Conservation (phyloP, 1,140 invertebrate genomes). For the Drosophila busckii region DNA sequence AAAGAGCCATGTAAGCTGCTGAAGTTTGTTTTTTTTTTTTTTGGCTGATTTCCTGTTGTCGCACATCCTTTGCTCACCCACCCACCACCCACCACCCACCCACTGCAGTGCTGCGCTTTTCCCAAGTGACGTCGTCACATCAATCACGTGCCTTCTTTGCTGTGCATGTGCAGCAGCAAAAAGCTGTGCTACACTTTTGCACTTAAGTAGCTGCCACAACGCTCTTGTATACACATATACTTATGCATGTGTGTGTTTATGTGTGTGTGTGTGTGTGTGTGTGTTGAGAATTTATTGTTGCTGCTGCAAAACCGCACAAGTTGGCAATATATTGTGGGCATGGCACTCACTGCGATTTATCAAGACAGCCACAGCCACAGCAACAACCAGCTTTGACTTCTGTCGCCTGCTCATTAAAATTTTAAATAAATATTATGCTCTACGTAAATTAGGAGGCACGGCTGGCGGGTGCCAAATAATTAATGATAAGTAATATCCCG, state of each 20-base stretch:
- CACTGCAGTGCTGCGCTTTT: too few relatives aligned
- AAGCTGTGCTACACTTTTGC: slow-evolving; percentile 28
- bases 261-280: not conserved
- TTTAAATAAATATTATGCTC: slow-evolving; percentile 40
- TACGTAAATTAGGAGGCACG: not conserved
- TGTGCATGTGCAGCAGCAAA: slow-evolving; percentile 28
- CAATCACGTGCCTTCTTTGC: slow-evolving; percentile 34
- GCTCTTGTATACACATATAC: too few relatives aligned
- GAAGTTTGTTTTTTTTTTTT: too few relatives aligned
- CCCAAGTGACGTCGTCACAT: slow-evolving; percentile 19
- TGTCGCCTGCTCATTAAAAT: slow-evolving; percentile 40
- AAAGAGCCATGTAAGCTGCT: too few relatives aligned
- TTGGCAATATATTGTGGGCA: slow-evolving; percentile 34
- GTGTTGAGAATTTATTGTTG: slow-evolving; percentile 12
- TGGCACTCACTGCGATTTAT: slow-evolving; percentile 26
- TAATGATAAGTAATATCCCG: slow-evolving; percentile 46
- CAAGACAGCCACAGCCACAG: slow-evolving; percentile 11
- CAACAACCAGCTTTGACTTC: slow-evolving; percentile 13
- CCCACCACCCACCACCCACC: not conserved
- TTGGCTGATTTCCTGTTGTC: too few relatives aligned
- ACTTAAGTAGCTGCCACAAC: slow-evolving; percentile 9
- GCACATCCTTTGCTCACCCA: too few relatives aligned
- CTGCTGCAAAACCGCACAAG: too few relatives aligned
- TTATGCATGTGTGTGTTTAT: not conserved
- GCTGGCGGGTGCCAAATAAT: slow-evolving; percentile 31